phyloP scores from a whole-genome alignment of 2,113 vertebrate species.

The Serilophus lunatus region DNA sequence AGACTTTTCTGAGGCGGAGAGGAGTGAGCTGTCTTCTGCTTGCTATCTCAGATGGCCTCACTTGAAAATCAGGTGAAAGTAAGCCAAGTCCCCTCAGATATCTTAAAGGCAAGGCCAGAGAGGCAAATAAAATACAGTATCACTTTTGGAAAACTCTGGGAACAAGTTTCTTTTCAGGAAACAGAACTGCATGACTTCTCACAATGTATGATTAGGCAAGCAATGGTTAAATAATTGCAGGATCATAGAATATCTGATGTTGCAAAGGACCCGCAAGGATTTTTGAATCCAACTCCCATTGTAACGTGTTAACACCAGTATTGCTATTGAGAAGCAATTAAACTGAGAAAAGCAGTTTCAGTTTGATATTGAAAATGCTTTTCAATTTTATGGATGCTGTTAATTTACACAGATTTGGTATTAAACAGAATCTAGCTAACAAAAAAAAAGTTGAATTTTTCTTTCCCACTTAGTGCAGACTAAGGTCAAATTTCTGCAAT shows the following conservation, averaged over 20 bases:
- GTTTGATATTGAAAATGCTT: not conserved
- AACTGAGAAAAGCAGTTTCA: not conserved
- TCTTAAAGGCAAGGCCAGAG: too few species aligned
- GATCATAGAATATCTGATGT: not conserved
- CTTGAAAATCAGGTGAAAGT: too few species aligned
- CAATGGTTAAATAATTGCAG: not conserved
- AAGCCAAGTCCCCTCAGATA: too few species aligned
- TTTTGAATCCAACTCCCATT: not conserved
- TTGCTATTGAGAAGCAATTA: accelerated
- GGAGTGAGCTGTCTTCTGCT: too few species aligned
- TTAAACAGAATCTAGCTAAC: not conserved
- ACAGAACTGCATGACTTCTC: too few species aligned
- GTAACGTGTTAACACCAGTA: not conserved
- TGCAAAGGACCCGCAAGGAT: not conserved
- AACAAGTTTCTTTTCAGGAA: too few species aligned
- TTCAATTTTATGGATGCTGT: not conserved
- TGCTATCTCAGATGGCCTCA: too few species aligned
- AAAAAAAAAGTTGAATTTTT: not conserved
- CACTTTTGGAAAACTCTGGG: too few species aligned
- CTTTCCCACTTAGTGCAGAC: not conserved
- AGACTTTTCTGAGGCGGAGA: too few species aligned
- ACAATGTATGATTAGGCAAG: not conserved
- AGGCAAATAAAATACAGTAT: too few species aligned
- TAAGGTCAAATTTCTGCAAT: not conserved
- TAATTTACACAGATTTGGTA: not conserved